Evolutionary conservation across 1,140 invertebrate genomes (phyloP).

Genomic region (Calosoma granatense): DNA sequence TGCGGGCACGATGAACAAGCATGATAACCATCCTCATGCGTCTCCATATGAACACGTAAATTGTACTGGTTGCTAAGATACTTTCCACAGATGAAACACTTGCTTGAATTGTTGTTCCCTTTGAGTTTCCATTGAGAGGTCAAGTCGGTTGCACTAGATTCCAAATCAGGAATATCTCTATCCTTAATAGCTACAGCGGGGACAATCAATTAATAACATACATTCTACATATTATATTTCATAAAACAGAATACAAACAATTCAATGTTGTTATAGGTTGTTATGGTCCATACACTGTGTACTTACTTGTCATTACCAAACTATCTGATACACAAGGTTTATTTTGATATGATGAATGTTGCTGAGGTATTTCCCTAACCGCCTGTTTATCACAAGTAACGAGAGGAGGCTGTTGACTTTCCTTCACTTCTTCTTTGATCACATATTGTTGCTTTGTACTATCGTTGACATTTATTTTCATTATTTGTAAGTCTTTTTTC

Average conservation of each 20-base stretch:
- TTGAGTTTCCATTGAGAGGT: conserved; percentile 15
- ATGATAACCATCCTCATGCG: conserved; percentile 70
- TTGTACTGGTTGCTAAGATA: conserved; percentile 85
- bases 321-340: neutral
- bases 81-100: conserved; percentile 73
- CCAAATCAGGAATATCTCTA: conserved; percentile 17
- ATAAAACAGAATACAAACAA: neutral
- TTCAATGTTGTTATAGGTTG: conserved; percentile 11
- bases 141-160: conserved; percentile 17
- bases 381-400: neutral
- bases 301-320: neutral
- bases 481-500: neutral
- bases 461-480: neutral
- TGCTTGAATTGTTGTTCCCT: conserved; percentile 28
- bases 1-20: conserved; percentile 76
- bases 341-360: neutral
- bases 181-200: conserved; percentile 17
- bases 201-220: neutral
- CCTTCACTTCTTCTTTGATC: neutral
- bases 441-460: neutral
- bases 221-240: neutral
- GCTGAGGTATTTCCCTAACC: neutral
- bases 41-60: conserved; percentile 78
- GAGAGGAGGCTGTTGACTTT: neutral
- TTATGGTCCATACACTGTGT: too few relatives aligned